Percentiles rank a stretch among this genome's conserved stretches.
Evolutionary conservation across 2,113 vertebrate species (phyloP).

Genomic region (Hippolais icterina): DNA sequence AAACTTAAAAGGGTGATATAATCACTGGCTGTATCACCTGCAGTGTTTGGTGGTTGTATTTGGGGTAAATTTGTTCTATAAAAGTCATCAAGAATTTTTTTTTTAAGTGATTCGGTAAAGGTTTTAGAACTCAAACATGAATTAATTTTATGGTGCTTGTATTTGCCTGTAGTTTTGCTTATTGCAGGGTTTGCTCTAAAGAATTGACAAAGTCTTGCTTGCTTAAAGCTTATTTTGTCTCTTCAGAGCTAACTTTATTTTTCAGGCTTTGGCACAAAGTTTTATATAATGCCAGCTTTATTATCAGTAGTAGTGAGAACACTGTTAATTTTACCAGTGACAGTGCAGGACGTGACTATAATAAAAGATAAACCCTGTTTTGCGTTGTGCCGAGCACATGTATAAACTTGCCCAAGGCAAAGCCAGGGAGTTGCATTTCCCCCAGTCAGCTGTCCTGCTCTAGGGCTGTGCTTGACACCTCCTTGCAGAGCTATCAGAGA

Average conservation of each 20-base stretch:
- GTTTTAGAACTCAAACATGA: not conserved
- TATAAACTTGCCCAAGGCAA: conserved; percentile 6
- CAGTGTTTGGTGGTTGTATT: not conserved
- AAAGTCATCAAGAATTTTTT: not conserved
- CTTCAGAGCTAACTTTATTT: not conserved
- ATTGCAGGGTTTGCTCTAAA: not conserved
- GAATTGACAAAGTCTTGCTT: not conserved
- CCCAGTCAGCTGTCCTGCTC: not conserved
- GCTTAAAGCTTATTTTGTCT: not conserved
- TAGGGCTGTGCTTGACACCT: not conserved
- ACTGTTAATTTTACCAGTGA: conserved; percentile 2
- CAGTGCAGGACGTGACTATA: not conserved
- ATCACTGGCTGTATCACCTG: not conserved
- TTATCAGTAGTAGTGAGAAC: conserved; percentile 36
- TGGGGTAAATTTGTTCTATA: not conserved
- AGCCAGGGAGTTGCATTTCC: conserved; percentile 16
- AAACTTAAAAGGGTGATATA: not conserved
- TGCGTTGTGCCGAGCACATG: not conserved
- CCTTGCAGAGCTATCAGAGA: not conserved
- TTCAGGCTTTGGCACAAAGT: not conserved
- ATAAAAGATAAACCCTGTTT: not conserved
- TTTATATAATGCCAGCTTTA: not conserved
- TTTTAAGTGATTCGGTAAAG: not conserved
- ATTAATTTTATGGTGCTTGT: not conserved
- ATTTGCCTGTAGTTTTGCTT: not conserved